A percentile compares a stretch with the other conserved stretches of the same genome.
These are phyloP conservation scores for Toxotes jaculatrix DNA, from an alignment of 2,113 vertebrate species.

Conservation along the genomic window DNA sequence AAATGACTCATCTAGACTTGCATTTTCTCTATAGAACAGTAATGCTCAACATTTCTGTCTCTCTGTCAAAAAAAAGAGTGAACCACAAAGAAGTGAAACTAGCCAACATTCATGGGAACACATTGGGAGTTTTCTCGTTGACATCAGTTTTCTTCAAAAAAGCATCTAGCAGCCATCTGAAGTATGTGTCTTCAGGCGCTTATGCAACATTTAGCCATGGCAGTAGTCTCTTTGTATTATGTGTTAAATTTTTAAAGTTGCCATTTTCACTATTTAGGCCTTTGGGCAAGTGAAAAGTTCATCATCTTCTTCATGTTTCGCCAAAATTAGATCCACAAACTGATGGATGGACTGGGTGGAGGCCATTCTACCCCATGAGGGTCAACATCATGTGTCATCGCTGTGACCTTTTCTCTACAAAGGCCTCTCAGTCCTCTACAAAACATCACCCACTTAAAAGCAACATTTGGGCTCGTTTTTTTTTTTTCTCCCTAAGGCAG, in stretches of 20 bases:
- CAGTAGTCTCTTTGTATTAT: not conserved
- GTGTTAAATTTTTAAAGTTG: not conserved
- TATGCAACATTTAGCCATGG: not conserved
- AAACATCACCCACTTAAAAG: not conserved
- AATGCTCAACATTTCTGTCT: not conserved
- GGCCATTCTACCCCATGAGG: not conserved
- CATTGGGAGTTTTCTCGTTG: not conserved
- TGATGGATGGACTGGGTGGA: not conserved
- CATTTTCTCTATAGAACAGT: not conserved
- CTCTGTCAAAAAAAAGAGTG: not conserved
- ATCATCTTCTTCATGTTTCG: not conserved
- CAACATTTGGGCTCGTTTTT: not conserved
- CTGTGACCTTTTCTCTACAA: conserved; percentile 32
- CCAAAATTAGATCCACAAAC: not conserved
- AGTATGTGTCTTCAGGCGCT: not conserved
- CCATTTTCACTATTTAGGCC: not conserved
- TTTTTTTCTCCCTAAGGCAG: not conserved
- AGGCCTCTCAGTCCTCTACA: conserved; percentile 21
- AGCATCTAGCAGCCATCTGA: not conserved
- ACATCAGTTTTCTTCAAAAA: not conserved
- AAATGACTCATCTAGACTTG: not conserved
- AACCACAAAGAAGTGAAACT: not conserved
- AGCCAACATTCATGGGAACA: not conserved
- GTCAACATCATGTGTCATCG: conserved; percentile 22
- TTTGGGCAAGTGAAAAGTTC: not conserved